Percentiles rank a stretch among this genome's conserved stretches.
Conservation (phyloP, 2,797 vertebrate genomes). For the Enteromius afrohamiltoni region DNA sequence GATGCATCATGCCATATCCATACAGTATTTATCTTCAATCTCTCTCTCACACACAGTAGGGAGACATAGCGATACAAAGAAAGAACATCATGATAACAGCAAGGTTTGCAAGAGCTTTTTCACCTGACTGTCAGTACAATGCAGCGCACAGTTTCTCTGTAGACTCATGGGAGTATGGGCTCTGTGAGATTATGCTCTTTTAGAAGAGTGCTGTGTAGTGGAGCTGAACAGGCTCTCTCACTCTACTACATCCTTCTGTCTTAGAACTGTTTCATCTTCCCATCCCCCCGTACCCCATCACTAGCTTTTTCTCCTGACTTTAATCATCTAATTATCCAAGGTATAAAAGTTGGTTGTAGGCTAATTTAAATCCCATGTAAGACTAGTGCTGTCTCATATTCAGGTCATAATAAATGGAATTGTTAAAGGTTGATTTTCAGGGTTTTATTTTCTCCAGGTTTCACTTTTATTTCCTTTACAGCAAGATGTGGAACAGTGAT, state of each 20-base stretch:
- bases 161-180: constrained; percentile 65
- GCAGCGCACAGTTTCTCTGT: constrained; percentile 61
- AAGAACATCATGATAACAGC: constrained; percentile 54
- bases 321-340: constrained; percentile 59
- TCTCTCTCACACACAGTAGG: constrained; percentile 46
- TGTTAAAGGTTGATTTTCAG: constrained; percentile 38
- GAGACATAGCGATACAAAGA: constrained; percentile 63
- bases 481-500: background rate
- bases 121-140: constrained; percentile 47
- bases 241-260: constrained; percentile 29
- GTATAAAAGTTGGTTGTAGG: constrained; percentile 50
- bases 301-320: constrained; percentile 51
- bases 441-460: constrained; percentile 24
- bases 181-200: constrained; percentile 73
- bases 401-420: constrained; percentile 51
- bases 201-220: constrained; percentile 70
- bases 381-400: constrained; percentile 47
- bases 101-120: constrained; percentile 54
- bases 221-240: constrained; percentile 71
- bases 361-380: constrained; percentile 56
- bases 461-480: constrained; percentile 34
- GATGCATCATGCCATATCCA: background rate
- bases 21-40: constrained; percentile 21
- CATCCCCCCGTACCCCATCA: constrained; percentile 47
- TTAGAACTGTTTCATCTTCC: constrained; percentile 44